Conservation (phyloP, 2,797 vertebrate genomes). For the Tamandua tetradactyla region DNA sequence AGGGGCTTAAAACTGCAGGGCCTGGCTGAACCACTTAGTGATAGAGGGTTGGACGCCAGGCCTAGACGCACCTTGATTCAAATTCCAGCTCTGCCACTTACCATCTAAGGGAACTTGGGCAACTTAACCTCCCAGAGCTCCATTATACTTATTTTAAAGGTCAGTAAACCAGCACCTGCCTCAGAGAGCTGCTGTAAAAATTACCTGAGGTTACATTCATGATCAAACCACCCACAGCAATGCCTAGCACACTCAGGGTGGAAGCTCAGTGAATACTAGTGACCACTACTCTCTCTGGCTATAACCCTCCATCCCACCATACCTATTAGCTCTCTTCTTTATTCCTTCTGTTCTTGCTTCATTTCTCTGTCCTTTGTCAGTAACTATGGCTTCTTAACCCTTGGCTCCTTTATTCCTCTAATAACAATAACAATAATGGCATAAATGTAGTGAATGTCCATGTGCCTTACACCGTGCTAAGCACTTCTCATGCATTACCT, state of each 20-base stretch:
- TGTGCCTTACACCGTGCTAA: no score
- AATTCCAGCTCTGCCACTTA: background rate
- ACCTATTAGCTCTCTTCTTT: background rate
- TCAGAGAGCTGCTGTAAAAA: background rate
- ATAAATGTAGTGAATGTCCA: background rate
- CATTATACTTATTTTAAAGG: background rate
- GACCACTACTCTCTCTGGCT: accelerated
- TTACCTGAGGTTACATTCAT: background rate
- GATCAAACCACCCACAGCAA: background rate
- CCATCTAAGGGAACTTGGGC: background rate
- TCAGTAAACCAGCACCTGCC: background rate
- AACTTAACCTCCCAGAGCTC: background rate
- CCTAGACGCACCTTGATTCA: background rate
- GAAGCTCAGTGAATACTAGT: background rate
- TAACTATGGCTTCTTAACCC: background rate
- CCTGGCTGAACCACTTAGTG: background rate
- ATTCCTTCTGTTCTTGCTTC: background rate
- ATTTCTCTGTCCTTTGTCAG: background rate
- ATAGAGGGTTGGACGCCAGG: background rate
- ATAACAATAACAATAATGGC: background rate
- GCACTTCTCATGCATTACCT: accelerated
- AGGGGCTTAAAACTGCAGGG: background rate
- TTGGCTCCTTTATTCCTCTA: background rate
- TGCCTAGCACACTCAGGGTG: accelerated
- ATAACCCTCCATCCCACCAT: background rate